phyloP scores from a whole-genome alignment of 2,888 invertebrate genomes.

The Sipha maydis region DNA sequence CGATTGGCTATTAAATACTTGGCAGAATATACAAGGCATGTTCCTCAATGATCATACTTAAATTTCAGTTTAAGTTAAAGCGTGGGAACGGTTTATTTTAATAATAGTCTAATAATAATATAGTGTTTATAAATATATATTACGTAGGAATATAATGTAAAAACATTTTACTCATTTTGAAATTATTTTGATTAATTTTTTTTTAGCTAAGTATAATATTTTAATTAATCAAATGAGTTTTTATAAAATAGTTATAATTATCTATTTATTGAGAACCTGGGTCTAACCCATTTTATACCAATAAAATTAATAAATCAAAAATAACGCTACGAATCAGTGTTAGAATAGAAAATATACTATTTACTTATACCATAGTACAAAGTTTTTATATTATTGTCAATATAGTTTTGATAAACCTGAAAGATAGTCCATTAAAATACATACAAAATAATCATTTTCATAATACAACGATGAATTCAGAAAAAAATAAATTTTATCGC shows the following conservation, averaged over 20 bases:
- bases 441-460: background rate
- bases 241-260: background rate
- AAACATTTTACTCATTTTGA: background rate
- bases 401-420: background rate
- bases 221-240: background rate
- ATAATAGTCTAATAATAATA: slow-evolving; percentile 21
- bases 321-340: background rate
- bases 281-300: background rate
- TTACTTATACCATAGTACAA: no score
- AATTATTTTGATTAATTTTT: background rate
- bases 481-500: background rate
- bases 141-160: background rate
- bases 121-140: background rate
- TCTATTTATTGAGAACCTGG: background rate
- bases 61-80: background rate
- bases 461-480: background rate
- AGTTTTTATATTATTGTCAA: background rate
- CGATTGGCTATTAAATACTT: background rate
- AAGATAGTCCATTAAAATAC: no score
- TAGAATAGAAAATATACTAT: no score
- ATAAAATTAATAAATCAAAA: no score
- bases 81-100: slow-evolving; percentile 13
- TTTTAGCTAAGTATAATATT: background rate
- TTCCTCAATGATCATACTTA: background rate
- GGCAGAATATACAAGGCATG: background rate